Evolutionary conservation across 37 sponge, comb jelly and placozoan species (phyloP).

Genomic region (Hormiphora californensis): DNA sequence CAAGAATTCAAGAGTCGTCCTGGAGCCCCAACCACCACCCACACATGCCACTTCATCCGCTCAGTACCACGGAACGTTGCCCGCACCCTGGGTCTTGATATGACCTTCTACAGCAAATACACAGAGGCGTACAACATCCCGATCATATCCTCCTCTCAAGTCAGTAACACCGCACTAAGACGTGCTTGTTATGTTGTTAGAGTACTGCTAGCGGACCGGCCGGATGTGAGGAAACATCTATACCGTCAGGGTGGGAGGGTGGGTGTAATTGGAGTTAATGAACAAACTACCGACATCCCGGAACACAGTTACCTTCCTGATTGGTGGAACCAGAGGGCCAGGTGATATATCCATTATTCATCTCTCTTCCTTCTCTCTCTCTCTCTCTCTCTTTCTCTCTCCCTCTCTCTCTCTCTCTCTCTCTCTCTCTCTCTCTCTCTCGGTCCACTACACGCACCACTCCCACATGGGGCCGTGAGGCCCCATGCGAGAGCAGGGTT

Average conservation of each 20-base stretch:
- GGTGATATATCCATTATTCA: not conserved
- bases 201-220: not conserved
- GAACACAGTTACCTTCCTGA: not conserved
- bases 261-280: not conserved
- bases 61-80: too few species aligned
- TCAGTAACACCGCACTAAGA: not conserved
- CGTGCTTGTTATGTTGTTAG: constrained; percentile 1
- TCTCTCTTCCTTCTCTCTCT: not conserved
- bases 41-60: too few species aligned
- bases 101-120: constrained; percentile 33
- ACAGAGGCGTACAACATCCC: constrained; percentile 13
- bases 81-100: too few species aligned
- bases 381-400: not conserved
- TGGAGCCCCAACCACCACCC: too few species aligned
- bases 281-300: not conserved
- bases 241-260: not conserved
- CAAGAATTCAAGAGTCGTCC: too few species aligned
- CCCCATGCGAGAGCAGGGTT: too few species aligned
- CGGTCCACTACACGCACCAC: too few species aligned
- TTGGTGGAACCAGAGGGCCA: not conserved
- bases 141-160: not conserved
- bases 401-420: constrained; percentile 27
- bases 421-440: too few species aligned
- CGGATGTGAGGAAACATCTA: not conserved
- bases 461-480: too few species aligned